Base-by-base conservation (phyloP, 2,888 invertebrate species). In the Noctua comes region DNA sequence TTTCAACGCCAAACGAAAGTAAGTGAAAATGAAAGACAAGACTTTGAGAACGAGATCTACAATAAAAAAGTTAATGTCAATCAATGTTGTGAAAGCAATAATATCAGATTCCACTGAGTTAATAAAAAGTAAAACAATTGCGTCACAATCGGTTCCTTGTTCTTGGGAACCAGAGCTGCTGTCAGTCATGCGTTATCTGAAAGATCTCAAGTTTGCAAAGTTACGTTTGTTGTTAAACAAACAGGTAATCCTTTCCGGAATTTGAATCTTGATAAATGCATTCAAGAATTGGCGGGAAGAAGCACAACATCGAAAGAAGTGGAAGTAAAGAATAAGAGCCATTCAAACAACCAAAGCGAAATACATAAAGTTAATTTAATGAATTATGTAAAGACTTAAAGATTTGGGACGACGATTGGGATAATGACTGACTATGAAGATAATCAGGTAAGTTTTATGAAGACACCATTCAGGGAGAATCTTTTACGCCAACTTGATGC, bases 31-130 rank as follows among this genome's bases (percentile, higher is more conserved):
- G 83, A 72, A 83, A 89, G 74, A 80, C 77, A 76, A 89, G 70
- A 74, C 82, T 80, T 86, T 82, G 70, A 68, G 48, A 87, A 80
- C 76, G 68, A 74, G 65, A 79, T 72, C 72, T 73, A 73, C 68
- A 86, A 82, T 78, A 83, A 80, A 84, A 83, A 84, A 65, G 76
- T 76, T 82, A 48, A 73, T 79, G 83, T 88, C 89, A 88, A 88
- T 89, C 88, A 85, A 79, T 79, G 68, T 51, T 68, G 85, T 87
- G 90, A 90, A 88, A 89, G 88, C 81, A 65, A 76, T 82, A 77
- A 81, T 88, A 89, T 86, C 82, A 62, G 78, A 85, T 88, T 86
- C 82, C 84, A 80, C 81, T 27, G 80, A 64, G 64, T 72, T 64
- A 27, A 79, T 79, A 88, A 89, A 88, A 84, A 88, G 79, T 88